These are phyloP conservation scores for Ips nitidus DNA, from an alignment of 1,140 invertebrate genomes.

Conservation along the genomic window DNA sequence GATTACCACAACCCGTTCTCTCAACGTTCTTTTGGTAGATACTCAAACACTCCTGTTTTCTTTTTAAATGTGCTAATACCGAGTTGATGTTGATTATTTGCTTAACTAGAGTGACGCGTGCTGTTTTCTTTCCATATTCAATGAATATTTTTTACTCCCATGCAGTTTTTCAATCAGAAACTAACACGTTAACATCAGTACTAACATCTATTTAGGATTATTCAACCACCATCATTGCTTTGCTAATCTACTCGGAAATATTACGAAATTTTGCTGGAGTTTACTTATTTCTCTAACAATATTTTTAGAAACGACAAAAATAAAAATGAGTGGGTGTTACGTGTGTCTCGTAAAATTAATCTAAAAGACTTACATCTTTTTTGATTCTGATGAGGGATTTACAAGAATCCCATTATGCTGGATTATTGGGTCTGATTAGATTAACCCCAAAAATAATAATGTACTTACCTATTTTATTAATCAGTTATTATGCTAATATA, in stretches of 20 bases:
- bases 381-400: too few species aligned
- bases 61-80: conserved; percentile 33
- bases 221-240: too few species aligned
- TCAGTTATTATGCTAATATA: too few species aligned
- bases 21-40: conserved; percentile 78
- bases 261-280: neutral
- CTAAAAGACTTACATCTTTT: too few species aligned
- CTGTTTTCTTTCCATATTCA: neutral
- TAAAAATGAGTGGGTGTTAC: neutral
- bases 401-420: too few species aligned
- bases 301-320: neutral
- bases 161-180: too few species aligned
- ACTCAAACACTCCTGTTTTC: conserved; percentile 16
- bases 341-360: neutral
- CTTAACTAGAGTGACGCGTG: neutral
- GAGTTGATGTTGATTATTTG: conserved; percentile 19
- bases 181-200: too few species aligned
- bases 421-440: too few species aligned
- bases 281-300: neutral
- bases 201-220: too few species aligned
- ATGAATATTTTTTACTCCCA: neutral
- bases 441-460: too few species aligned
- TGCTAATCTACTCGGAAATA: too few species aligned
- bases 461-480: too few species aligned
- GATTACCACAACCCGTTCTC: conserved; percentile 72